phyloP scores from a whole-genome alignment of 2,113 vertebrate genomes.

The Malaclemys terrapin region DNA sequence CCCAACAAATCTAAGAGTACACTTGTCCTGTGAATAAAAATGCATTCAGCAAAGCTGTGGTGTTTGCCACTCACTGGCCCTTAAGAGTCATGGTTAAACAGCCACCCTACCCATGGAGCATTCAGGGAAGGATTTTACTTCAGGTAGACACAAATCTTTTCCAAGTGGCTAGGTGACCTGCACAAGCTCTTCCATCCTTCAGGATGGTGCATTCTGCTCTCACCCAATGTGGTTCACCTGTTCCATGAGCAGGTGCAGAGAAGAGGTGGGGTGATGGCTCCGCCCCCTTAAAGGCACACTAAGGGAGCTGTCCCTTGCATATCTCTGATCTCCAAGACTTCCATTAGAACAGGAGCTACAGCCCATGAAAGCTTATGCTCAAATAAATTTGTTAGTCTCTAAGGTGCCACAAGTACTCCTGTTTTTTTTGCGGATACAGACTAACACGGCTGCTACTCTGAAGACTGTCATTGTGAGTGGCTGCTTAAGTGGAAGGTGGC shows the following conservation, averaged over 20 bases:
- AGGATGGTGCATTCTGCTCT: background rate
- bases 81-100: background rate
- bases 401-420: too few species aligned
- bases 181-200: background rate
- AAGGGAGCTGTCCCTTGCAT: background rate
- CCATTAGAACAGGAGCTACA: too few species aligned
- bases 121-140: background rate
- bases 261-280: background rate
- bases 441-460: too few species aligned
- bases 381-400: too few species aligned
- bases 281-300: background rate
- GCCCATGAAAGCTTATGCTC: too few species aligned
- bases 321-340: too few species aligned
- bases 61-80: background rate
- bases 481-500: background rate
- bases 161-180: background rate
- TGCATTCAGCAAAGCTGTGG: rapidly evolving
- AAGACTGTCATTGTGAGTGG: background rate
- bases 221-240: background rate
- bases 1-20: background rate
- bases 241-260: background rate
- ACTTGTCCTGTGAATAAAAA: background rate
- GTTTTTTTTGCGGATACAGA: too few species aligned
- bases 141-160: background rate
- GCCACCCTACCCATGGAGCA: background rate